A percentile compares a stretch with the other conserved stretches of the same genome.
Conservation (phyloP, 2,888 invertebrate species). For the Lithophane ornitopus region DNA sequence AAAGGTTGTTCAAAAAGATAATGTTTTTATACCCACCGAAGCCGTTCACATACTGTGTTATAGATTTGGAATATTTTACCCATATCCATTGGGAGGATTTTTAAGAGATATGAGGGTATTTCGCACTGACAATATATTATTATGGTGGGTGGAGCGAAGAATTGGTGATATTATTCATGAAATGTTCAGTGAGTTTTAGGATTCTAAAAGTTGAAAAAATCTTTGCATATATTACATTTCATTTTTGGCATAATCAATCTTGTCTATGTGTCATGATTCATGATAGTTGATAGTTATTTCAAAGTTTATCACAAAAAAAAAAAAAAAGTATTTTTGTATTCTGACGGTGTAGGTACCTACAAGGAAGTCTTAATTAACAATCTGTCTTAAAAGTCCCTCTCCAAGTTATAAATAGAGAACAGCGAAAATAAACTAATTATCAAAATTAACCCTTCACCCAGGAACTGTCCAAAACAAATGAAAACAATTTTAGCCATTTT, state of each 20-base stretch:
- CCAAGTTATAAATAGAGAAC: slow-evolving; percentile 22
- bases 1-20: slow-evolving; percentile 66
- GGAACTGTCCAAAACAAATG: slow-evolving; percentile 61
- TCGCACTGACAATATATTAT: slow-evolving; percentile 22
- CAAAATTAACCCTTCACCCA: slow-evolving; percentile 38
- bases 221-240: neutral
- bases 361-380: slow-evolving; percentile 25
- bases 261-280: neutral
- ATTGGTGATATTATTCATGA: slow-evolving; percentile 28
- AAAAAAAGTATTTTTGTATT: neutral
- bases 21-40: slow-evolving; percentile 61
- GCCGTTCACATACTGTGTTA: slow-evolving; percentile 47
- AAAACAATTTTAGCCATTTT: slow-evolving; percentile 53
- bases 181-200: neutral
- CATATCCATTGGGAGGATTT: slow-evolving; percentile 45
- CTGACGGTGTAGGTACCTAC: neutral
- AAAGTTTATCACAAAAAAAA: neutral
- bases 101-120: slow-evolving; percentile 44
- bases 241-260: neutral
- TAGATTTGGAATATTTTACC: slow-evolving; percentile 66
- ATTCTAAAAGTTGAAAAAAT: neutral
- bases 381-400: slow-evolving; percentile 10
- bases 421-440: slow-evolving; percentile 46
- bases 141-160: neutral
- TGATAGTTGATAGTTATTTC: neutral